Percentiles rank a stretch among this genome's conserved stretches.
Conservation (phyloP, 1,140 invertebrate genomes). For the Centruroides sculpturatus region DNA sequence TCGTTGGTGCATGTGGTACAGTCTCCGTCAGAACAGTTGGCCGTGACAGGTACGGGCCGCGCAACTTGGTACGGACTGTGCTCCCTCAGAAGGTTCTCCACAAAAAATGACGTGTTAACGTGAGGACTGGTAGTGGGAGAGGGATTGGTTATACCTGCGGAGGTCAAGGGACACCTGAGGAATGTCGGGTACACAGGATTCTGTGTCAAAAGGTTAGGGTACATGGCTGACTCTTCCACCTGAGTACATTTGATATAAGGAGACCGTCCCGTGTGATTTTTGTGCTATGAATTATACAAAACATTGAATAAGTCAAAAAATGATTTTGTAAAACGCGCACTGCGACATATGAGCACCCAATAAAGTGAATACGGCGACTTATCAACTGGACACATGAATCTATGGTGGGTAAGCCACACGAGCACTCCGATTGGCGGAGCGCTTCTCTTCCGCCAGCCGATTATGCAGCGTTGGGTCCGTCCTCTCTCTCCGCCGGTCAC, state of each 20-base stretch:
- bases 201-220: neutral
- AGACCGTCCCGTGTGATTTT: neutral
- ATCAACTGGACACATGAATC: neutral
- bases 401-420: neutral
- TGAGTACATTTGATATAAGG: neutral
- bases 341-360: neutral
- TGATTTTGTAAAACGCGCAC: neutral
- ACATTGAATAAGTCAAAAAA: neutral
- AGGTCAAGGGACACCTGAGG: neutral
- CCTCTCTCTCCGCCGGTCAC: no score
- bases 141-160: neutral
- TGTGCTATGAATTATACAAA: neutral
- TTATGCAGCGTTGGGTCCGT: no score
- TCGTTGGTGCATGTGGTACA: neutral
- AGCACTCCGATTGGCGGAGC: no score
- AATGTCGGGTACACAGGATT: neutral
- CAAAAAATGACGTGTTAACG: constrained; percentile 28
- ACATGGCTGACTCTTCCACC: neutral
- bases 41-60: neutral
- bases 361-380: neutral
- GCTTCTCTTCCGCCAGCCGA: no score
- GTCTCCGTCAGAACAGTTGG: neutral
- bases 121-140: neutral
- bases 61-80: neutral
- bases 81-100: constrained; percentile 38